A percentile compares a stretch with the other conserved stretches of the same genome.
phyloP scores from a whole-genome alignment of 1,140 invertebrate species.

The Dendrolimus punctatus region DNA sequence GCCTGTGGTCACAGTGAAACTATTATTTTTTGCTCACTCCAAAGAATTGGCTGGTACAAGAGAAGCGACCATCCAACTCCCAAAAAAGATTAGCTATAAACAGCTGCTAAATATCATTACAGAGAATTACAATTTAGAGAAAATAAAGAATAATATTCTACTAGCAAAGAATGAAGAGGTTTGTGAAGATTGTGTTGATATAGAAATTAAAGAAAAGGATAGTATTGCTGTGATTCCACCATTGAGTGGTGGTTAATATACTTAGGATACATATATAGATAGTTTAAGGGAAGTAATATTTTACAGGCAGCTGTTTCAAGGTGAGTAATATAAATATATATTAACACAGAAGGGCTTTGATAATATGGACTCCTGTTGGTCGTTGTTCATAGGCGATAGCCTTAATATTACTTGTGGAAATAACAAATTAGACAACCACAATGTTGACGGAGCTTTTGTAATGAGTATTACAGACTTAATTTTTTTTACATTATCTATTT shows the following conservation, averaged over 20 bases:
- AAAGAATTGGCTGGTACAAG: slow-evolving; percentile 81
- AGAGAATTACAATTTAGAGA: slow-evolving; percentile 75
- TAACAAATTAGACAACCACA: too few species aligned
- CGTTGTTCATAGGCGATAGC: too few species aligned
- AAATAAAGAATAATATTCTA: slow-evolving; percentile 81
- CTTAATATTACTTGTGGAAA: too few species aligned
- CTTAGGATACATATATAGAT: not conserved
- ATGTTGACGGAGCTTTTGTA: too few species aligned
- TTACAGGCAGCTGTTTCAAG: too few species aligned
- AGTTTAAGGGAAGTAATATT: too few species aligned
- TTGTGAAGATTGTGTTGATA: slow-evolving; percentile 69
- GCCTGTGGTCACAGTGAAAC: slow-evolving; percentile 71
- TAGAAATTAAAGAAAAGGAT: slow-evolving; percentile 78
- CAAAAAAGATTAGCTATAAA: slow-evolving; percentile 62
- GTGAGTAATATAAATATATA: too few species aligned
- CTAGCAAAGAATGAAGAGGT: slow-evolving; percentile 89
- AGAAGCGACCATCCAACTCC: slow-evolving; percentile 70
- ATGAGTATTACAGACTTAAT: too few species aligned
- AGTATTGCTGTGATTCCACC: slow-evolving; percentile 91
- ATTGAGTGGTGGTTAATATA: slow-evolving; percentile 84
- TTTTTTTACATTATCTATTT: too few species aligned
- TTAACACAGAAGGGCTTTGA: too few species aligned
- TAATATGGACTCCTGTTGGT: too few species aligned
- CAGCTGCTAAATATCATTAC: slow-evolving; percentile 76
- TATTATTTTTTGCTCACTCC: slow-evolving; percentile 91